Conservation (phyloP, 2,888 invertebrate genomes). For the Kryphioiulus occultus region DNA sequence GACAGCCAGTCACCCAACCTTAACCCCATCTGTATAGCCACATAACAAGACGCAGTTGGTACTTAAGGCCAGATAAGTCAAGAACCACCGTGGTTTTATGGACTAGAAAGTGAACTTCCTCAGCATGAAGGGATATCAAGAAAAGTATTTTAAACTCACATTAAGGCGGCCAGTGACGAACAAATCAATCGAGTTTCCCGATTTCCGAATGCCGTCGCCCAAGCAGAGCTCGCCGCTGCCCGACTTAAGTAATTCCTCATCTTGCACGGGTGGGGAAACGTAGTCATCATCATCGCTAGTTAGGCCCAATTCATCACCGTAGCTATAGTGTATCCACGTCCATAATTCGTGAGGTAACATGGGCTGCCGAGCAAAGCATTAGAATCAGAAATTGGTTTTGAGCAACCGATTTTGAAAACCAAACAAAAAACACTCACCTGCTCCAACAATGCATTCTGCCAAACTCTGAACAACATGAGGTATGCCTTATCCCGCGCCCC, state of each 20-base stretch:
- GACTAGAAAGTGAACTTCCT: too few relatives aligned
- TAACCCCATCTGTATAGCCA: too few relatives aligned
- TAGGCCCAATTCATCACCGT: conserved; percentile 92
- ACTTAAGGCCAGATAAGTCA: too few relatives aligned
- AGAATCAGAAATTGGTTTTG: not conserved
- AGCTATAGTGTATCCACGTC: conserved; percentile 91
- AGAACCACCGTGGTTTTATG: too few relatives aligned
- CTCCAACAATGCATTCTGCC: conserved; percentile 95
- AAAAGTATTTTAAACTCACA: too few relatives aligned
- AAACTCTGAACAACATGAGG: conserved; percentile 92
- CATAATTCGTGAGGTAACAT: conserved; percentile 84
- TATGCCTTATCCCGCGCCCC: conserved; percentile 92
- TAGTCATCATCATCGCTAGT: conserved; percentile 85
- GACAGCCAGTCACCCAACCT: too few relatives aligned
- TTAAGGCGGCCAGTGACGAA: not conserved
- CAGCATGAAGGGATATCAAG: too few relatives aligned
- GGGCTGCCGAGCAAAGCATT: conserved; percentile 64
- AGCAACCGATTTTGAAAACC: not conserved
- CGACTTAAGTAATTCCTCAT: not conserved
- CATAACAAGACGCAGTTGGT: too few relatives aligned
- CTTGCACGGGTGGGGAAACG: conserved; percentile 57
- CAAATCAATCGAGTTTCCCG: not conserved
- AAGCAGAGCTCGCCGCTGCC: not conserved
- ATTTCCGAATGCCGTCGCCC: not conserved
- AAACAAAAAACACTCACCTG: too few relatives aligned